Conservation (phyloP, 1,140 invertebrate genomes). For the Platyscapa corneri region DNA sequence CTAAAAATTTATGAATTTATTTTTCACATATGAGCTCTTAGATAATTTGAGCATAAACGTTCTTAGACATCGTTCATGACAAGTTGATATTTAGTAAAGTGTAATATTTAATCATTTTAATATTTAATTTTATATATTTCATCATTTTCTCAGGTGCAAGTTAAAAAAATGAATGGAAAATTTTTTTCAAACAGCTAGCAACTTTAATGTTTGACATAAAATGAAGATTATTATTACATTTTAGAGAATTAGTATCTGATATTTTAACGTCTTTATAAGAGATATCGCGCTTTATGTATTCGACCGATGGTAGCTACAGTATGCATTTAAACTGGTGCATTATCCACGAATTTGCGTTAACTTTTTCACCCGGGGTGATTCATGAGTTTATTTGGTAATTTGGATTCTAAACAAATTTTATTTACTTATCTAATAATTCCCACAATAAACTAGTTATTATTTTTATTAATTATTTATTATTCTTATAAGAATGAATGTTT, state of each 20-base stretch:
- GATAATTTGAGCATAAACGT: too few species aligned
- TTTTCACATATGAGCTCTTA: too few species aligned
- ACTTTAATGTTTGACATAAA: too few species aligned
- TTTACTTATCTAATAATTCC: conserved; percentile 22
- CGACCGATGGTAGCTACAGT: conserved; percentile 50
- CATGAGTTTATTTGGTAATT: conserved; percentile 49
- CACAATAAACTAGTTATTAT: too few species aligned
- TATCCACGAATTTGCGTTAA: conserved; percentile 59
- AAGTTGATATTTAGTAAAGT: too few species aligned
- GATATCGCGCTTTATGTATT: conserved; percentile 27
- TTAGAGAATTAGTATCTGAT: conserved; percentile 42
- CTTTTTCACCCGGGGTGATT: conserved; percentile 48
- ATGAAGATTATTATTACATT: conserved; percentile 56
- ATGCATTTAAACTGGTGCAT: conserved; percentile 72
- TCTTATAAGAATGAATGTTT: not conserved
- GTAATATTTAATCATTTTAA: too few species aligned
- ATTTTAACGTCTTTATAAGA: conserved; percentile 64
- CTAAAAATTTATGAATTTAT: too few species aligned
- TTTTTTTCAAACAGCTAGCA: too few species aligned
- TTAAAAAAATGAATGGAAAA: too few species aligned
- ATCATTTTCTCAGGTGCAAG: too few species aligned
- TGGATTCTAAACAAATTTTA: not conserved
- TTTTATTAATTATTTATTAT: not conserved
- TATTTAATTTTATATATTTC: too few species aligned
- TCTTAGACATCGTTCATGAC: too few species aligned